Percentiles rank a stretch among this genome's conserved stretches.
Conservation (phyloP, 2,113 vertebrate species). For the Ageneiosus marmoratus region DNA sequence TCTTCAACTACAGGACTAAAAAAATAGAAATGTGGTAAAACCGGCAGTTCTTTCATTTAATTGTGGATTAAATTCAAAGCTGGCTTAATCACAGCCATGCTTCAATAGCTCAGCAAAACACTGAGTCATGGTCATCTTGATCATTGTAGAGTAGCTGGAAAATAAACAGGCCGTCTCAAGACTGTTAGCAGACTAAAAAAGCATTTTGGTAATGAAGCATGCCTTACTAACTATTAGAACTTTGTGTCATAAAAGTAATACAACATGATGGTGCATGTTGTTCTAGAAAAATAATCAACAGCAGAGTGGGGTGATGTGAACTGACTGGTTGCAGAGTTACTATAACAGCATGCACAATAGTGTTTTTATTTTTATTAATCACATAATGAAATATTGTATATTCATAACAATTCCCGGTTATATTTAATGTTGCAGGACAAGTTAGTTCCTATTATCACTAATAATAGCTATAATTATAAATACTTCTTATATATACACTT, state of each 20-base stretch:
- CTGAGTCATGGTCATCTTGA: slow-evolving; percentile 42
- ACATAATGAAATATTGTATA: not conserved
- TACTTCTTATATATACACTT: no score
- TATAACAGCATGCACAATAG: not conserved
- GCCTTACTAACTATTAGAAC: slow-evolving; percentile 32
- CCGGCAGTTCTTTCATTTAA: slow-evolving; percentile 55
- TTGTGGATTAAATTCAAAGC: slow-evolving; percentile 56
- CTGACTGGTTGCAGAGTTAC: not conserved
- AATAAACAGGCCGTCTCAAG: slow-evolving; percentile 41
- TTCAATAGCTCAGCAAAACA: slow-evolving; percentile 54
- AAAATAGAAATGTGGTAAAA: not conserved
- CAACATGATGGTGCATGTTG: not conserved
- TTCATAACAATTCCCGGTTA: not conserved
- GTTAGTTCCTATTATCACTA: not conserved
- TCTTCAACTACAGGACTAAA: not conserved
- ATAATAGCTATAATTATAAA: not conserved
- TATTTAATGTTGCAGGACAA: not conserved
- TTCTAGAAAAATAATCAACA: slow-evolving; percentile 7
- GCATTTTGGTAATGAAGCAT: slow-evolving; percentile 38
- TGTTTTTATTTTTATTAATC: not conserved
- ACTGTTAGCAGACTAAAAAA: slow-evolving; percentile 31
- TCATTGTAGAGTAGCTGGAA: slow-evolving; percentile 38
- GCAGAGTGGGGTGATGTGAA: not conserved
- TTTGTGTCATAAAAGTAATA: not conserved
- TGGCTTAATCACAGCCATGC: slow-evolving; percentile 46